Percentiles rank a stretch among this genome's conserved stretches.
Conservation (phyloP, 2,797 vertebrate species). For the Sebastes hubbsi region DNA sequence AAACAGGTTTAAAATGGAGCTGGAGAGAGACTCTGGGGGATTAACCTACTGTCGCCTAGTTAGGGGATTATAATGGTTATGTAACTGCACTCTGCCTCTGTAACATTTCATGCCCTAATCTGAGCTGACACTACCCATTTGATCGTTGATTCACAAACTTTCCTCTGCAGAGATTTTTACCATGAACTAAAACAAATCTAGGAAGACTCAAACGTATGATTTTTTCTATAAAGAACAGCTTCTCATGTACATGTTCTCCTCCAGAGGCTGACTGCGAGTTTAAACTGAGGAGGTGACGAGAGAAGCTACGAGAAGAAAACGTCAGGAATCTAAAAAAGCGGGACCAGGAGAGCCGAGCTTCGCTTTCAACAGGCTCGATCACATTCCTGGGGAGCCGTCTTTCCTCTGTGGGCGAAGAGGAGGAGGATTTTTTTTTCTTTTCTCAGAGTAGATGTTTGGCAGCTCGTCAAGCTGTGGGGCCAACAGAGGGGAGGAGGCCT, state of each 20-base stretch:
- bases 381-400: slow-evolving; percentile 27
- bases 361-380: slow-evolving; percentile 2
- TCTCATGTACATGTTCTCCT: neutral
- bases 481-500: slow-evolving; percentile 27
- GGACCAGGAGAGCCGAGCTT: neutral
- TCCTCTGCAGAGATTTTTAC: neutral
- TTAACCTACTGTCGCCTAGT: slow-evolving; percentile 10
- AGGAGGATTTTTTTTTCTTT: neutral
- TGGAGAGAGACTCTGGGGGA: neutral
- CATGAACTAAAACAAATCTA: neutral
- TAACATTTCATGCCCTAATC: neutral
- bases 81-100: slow-evolving; percentile 6
- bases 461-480: slow-evolving; percentile 37
- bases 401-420: slow-evolving; percentile 2
- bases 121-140: neutral
- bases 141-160: neutral
- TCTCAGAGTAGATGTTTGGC: slow-evolving; percentile 45
- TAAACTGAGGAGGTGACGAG: neutral
- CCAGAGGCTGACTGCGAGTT: neutral
- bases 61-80: slow-evolving; percentile 42
- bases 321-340: neutral
- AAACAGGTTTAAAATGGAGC: neutral
- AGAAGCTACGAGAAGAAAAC: neutral
- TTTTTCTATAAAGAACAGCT: neutral
- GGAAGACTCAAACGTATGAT: neutral